phyloP scores from a whole-genome alignment of 2,888 invertebrate genomes.

The Nesidiocoris tenuis region DNA sequence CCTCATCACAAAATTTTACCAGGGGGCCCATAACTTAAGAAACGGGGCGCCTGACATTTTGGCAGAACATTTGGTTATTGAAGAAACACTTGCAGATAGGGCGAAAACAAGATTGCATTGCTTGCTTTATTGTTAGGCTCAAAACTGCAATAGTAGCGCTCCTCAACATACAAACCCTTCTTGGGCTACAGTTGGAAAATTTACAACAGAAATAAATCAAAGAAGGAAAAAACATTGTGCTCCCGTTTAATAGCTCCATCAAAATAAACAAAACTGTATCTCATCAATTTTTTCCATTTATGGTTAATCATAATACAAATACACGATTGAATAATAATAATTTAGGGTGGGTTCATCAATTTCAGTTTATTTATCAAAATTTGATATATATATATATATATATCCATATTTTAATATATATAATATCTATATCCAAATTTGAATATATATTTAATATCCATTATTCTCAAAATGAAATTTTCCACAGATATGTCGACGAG shows the following conservation, averaged over 20 bases:
- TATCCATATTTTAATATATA: too few relatives aligned
- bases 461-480: too few relatives aligned
- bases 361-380: too few relatives aligned
- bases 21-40: conserved; percentile 26
- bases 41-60: conserved; percentile 1
- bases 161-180: neutral
- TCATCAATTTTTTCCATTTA: neutral
- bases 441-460: too few relatives aligned
- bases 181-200: too few relatives aligned
- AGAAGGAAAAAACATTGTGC: neutral
- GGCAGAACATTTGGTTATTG: neutral
- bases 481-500: too few relatives aligned
- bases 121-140: neutral
- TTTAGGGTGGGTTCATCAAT: too few relatives aligned
- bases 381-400: too few relatives aligned
- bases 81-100: neutral
- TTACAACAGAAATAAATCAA: neutral
- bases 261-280: neutral
- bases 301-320: neutral
- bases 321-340: neutral
- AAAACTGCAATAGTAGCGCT: neutral
- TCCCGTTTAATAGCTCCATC: neutral
- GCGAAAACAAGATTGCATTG: neutral
- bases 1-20: conserved; percentile 30
- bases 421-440: too few relatives aligned